phyloP scores from a whole-genome alignment of 2,113 vertebrate species.

The Nesoenas mayeri region DNA sequence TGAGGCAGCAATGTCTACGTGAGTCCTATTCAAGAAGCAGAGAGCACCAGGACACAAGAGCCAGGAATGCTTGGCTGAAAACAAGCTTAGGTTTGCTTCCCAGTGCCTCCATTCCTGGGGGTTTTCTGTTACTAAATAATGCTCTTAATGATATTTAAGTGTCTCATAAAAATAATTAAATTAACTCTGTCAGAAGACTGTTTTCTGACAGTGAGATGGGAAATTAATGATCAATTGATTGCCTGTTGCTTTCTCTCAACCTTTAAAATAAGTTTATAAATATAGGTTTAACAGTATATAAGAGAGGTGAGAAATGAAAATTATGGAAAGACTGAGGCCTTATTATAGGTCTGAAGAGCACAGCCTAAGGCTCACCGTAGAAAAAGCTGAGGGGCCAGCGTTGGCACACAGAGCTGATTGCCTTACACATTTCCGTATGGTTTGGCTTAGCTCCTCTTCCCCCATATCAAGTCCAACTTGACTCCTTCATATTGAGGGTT shows the following conservation, averaged over 20 bases:
- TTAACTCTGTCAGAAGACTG: background rate
- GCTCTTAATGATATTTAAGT: background rate
- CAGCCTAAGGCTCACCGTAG: background rate
- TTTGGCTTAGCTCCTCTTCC: background rate
- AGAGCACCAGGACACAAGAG: background rate
- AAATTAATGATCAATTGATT: slow-evolving; percentile 16
- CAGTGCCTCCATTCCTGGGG: background rate
- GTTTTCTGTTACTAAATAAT: slow-evolving; percentile 38
- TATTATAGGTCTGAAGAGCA: background rate
- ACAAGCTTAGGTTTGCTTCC: background rate
- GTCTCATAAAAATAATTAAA: slow-evolving; percentile 39
- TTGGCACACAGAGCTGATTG: background rate
- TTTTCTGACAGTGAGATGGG: slow-evolving; percentile 9
- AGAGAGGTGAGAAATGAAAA: slow-evolving; percentile 17
- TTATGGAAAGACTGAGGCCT: background rate
- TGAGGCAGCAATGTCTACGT: background rate
- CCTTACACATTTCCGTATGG: background rate
- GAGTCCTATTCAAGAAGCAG: background rate
- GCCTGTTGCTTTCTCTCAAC: background rate
- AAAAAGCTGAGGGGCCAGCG: background rate
- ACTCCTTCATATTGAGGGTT: background rate
- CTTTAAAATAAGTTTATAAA: background rate
- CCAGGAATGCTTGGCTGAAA: background rate
- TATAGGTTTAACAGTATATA: background rate
- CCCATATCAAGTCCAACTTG: background rate